These are phyloP conservation scores for Cephus sareptanus DNA, from an alignment of 2,888 invertebrate species.

Conservation along the genomic window DNA sequence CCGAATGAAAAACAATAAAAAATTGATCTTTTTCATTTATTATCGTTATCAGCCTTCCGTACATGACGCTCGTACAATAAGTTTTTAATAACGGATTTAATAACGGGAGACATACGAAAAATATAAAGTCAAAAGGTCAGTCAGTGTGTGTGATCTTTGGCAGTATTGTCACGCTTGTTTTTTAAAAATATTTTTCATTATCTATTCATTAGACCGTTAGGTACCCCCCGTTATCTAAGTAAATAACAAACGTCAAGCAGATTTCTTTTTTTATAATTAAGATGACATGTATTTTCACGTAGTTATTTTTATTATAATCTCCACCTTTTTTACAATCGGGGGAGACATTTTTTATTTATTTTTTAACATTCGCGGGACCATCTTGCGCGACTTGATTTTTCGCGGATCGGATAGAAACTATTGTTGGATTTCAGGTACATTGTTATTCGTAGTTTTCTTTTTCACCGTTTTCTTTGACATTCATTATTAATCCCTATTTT, in stretches of 20 bases:
- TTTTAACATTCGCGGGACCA: background rate
- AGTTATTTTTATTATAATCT: background rate
- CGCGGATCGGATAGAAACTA: background rate
- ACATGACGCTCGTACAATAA: background rate
- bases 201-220: background rate
- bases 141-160: background rate
- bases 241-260: background rate
- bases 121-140: background rate
- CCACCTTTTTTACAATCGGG: no score
- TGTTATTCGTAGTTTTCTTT: no score
- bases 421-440: background rate
- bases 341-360: background rate
- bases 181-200: background rate
- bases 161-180: background rate
- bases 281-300: background rate
- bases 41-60: background rate
- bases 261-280: background rate
- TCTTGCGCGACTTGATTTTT: background rate
- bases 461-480: no score
- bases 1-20: background rate
- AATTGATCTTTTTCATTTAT: background rate
- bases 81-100: background rate
- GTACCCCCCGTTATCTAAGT: background rate
- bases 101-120: background rate
- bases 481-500: no score